Percentiles rank a stretch among this genome's conserved stretches.
Evolutionary conservation across 2,888 invertebrate species (phyloP).

Genomic region (Melanostoma mellinum): DNA sequence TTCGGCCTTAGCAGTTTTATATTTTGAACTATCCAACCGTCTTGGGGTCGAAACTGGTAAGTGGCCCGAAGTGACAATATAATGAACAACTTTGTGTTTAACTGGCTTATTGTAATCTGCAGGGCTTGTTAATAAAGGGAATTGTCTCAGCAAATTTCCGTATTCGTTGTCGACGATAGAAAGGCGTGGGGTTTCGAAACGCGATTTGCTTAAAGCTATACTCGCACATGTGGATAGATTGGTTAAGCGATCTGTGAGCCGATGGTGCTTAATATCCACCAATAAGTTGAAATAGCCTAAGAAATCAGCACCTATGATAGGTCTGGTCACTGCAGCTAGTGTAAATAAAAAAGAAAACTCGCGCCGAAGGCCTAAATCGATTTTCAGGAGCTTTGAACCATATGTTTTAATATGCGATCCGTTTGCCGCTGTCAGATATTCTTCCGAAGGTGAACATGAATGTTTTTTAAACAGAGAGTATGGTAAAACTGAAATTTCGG

Average conservation of each 20-base stretch:
- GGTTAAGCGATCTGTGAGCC: background rate
- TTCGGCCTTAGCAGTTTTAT: too few relatives aligned
- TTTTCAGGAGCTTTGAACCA: background rate
- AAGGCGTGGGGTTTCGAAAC: too few relatives aligned
- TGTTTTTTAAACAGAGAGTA: background rate
- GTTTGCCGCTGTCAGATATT: conserved; percentile 4
- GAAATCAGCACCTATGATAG: background rate
- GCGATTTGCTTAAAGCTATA: background rate
- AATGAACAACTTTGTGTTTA: too few relatives aligned
- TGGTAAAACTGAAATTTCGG: conserved; percentile 9
- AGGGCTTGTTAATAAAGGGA: too few relatives aligned
- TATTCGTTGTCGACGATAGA: too few relatives aligned
- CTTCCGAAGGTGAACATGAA: background rate
- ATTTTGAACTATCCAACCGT: too few relatives aligned
- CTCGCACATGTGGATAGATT: background rate
- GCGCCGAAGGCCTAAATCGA: background rate
- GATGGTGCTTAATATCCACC: background rate
- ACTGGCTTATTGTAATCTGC: too few relatives aligned
- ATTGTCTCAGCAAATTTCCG: too few relatives aligned
- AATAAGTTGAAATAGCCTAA: background rate
- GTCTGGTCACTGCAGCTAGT: background rate
- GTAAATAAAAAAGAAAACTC: background rate
- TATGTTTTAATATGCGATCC: background rate
- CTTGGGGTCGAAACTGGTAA: background rate
- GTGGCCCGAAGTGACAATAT: background rate